A percentile compares a stretch with the other conserved stretches of the same genome.
These are phyloP conservation scores for Hemicordylus capensis DNA, from an alignment of 2,113 vertebrate species.

Conservation along the genomic window DNA sequence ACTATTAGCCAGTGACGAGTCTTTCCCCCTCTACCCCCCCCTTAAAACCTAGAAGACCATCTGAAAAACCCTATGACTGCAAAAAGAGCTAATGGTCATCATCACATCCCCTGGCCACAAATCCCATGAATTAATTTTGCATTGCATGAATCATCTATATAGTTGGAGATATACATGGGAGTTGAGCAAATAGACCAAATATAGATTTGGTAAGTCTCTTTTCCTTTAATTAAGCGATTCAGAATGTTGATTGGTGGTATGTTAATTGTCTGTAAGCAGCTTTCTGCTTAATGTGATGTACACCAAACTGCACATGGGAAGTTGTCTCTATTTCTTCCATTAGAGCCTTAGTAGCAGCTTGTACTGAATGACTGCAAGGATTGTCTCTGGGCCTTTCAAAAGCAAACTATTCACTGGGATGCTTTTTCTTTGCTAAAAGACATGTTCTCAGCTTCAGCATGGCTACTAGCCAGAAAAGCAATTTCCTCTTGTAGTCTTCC, in stretches of 20 bases:
- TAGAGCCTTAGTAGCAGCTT: conserved; percentile 56
- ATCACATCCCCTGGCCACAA: no score
- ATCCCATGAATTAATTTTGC: no score
- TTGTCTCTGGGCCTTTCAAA: conserved; percentile 72
- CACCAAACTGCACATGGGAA: conserved; percentile 37
- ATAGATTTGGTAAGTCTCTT: conserved; percentile 1
- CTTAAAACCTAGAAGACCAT: no score
- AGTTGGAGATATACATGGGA: background rate
- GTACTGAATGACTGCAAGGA: conserved; percentile 64
- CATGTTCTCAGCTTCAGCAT: conserved; percentile 72
- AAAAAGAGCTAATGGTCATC: no score
- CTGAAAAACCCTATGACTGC: no score
- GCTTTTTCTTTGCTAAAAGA: conserved; percentile 71
- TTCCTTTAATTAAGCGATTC: conserved; percentile 43
- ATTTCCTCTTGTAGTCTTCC: conserved; percentile 73
- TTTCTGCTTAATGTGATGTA: conserved; percentile 15
- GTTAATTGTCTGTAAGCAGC: conserved; percentile 46
- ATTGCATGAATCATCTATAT: no score
- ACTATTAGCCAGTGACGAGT: no score
- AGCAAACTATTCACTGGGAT: conserved; percentile 68
- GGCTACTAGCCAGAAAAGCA: conserved; percentile 81
- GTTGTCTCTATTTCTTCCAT: conserved; percentile 49
- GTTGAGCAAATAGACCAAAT: background rate
- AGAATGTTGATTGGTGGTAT: conserved; percentile 28
- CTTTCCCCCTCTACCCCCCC: no score